A percentile compares a stretch with the other conserved stretches of the same genome.
Evolutionary conservation across 2,113 vertebrate genomes (phyloP).

Genomic region (Casuarius casuarius): DNA sequence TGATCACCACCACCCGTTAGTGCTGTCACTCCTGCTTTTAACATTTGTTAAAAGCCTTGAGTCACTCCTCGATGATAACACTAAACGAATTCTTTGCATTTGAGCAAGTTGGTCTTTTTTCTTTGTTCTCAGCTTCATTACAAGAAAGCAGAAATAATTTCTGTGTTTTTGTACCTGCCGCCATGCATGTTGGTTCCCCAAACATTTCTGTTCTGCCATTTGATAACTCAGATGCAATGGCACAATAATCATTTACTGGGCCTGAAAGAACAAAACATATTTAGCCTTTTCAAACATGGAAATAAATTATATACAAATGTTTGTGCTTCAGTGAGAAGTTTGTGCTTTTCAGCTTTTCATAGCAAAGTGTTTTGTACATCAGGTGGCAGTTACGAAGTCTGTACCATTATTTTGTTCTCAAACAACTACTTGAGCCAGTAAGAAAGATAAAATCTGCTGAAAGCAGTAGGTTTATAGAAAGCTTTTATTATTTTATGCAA

Average conservation of each 20-base stretch:
- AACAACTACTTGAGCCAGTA: not conserved
- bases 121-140: not conserved
- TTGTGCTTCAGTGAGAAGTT: not conserved
- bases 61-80: not conserved
- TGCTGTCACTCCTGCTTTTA: not conserved
- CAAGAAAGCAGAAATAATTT: not conserved
- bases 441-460: not conserved
- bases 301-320: not conserved
- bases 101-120: not conserved
- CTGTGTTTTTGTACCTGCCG: not conserved
- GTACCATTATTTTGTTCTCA: not conserved
- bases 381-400: not conserved
- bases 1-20: rapidly evolving
- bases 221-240: not conserved
- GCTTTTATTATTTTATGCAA: not conserved
- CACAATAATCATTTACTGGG: not conserved
- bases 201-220: not conserved
- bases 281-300: not conserved
- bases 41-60: not conserved
- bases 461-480: not conserved
- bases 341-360: not conserved
- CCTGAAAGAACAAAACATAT: not conserved
- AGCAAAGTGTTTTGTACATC: not conserved
- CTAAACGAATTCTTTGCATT: not conserved
- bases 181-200: not conserved